phyloP scores from a whole-genome alignment of 2,888 invertebrate species.

The Chrysolina americana region DNA sequence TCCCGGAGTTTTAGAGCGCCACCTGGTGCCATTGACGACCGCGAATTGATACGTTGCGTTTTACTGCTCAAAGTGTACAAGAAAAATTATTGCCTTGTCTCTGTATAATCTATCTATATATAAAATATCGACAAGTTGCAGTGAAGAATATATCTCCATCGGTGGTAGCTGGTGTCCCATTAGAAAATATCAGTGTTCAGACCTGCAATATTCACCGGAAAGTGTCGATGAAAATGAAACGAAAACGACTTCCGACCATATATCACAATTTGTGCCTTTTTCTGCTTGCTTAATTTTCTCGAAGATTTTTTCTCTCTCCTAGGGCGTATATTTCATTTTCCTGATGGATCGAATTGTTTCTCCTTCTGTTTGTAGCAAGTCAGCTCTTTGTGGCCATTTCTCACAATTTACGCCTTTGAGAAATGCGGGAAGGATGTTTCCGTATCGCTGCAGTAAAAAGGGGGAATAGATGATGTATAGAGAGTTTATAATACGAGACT shows the following conservation, averaged over 20 bases:
- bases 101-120: too few species aligned
- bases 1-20: too few species aligned
- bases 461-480: neutral
- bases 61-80: too few species aligned
- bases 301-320: constrained; percentile 19
- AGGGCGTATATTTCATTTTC: constrained; percentile 39
- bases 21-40: too few species aligned
- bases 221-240: constrained; percentile 46
- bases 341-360: constrained; percentile 37
- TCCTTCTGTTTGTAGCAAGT: constrained; percentile 8
- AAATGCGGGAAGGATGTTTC: neutral
- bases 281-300: constrained; percentile 33
- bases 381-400: constrained; percentile 6
- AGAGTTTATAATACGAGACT: neutral
- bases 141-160: constrained; percentile 38
- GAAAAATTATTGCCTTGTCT: too few species aligned
- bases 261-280: constrained; percentile 47
- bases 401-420: constrained; percentile 1
- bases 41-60: too few species aligned
- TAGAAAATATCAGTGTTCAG: constrained; percentile 43
- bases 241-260: constrained; percentile 42
- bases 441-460: neutral
- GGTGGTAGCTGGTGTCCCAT: constrained; percentile 37
- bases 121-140: too few species aligned
- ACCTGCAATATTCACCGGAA: constrained; percentile 40